phyloP scores from a whole-genome alignment of 2,113 vertebrate species.

The Aphyosemion australe region DNA sequence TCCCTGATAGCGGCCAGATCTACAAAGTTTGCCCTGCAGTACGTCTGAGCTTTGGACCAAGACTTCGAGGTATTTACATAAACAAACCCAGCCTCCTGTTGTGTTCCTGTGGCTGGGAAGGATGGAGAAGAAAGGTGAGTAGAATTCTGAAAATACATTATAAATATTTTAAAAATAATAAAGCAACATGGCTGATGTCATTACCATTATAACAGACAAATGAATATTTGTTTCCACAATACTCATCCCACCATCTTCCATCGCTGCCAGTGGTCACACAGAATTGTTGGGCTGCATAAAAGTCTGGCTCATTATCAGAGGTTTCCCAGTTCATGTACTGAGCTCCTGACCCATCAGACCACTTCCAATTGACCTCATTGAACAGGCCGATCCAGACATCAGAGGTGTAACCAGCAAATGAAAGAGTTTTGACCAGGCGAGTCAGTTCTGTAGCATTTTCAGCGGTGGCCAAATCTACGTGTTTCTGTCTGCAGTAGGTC shows the following conservation, averaged over 20 bases:
- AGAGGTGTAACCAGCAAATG: not conserved
- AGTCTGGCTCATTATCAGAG: not conserved
- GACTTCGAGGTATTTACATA: not conserved
- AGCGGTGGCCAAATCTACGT: not conserved
- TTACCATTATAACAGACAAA: constrained; percentile 3
- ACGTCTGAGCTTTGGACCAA: not conserved
- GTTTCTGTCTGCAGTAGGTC: not conserved
- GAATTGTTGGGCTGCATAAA: not conserved
- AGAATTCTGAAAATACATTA: not conserved
- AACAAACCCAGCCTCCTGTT: not conserved
- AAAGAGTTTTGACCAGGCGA: not conserved
- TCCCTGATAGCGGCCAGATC: not conserved
- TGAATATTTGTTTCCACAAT: fast-evolving
- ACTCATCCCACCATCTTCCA: not conserved
- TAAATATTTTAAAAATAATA: too few relatives aligned
- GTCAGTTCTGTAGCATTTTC: not conserved
- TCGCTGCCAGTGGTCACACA: not conserved
- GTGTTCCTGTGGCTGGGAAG: not conserved
- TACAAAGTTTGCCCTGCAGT: not conserved
- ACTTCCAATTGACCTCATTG: not conserved
- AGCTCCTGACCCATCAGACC: not conserved
- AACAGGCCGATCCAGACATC: not conserved
- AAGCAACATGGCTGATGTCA: not conserved
- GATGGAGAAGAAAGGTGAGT: not conserved
- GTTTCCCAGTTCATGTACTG: not conserved